A percentile compares a stretch with the other conserved stretches of the same genome.
Conservation (phyloP, 2,113 vertebrate genomes). For the Neogobius melanostomus region DNA sequence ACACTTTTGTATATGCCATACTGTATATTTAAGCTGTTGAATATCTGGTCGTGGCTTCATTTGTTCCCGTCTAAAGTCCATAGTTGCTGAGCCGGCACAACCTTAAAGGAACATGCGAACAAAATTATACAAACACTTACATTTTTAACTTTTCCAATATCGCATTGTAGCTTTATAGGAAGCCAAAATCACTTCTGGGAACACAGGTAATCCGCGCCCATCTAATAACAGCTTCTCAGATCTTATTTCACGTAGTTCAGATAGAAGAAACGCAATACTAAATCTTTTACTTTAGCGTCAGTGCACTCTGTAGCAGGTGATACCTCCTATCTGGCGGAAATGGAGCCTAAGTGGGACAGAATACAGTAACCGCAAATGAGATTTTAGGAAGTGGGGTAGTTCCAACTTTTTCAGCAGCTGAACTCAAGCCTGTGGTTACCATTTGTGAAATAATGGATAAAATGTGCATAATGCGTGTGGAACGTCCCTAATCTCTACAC, state of each 20-base stretch:
- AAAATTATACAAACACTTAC: too few relatives aligned
- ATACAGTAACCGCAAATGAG: not conserved
- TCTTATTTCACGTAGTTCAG: conserved; percentile 8
- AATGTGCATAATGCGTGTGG: too few relatives aligned
- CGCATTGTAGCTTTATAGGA: not conserved
- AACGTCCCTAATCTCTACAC: too few relatives aligned
- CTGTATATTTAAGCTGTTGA: too few relatives aligned
- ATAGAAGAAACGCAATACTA: conserved; percentile 1
- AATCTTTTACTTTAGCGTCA: conserved; percentile 1
- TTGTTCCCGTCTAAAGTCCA: too few relatives aligned
- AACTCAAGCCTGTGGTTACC: not conserved
- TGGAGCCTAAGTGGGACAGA: conserved; percentile 6
- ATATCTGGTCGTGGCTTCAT: too few relatives aligned
- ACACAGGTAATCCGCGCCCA: not conserved
- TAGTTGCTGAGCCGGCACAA: too few relatives aligned
- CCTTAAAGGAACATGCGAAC: too few relatives aligned
- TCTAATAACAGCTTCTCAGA: not conserved
- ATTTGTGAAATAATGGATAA: too few relatives aligned
- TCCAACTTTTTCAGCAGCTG: not conserved
- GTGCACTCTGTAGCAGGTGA: conserved; percentile 5
- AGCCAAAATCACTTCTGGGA: conserved; percentile 1
- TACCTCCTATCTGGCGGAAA: conserved; percentile 9
- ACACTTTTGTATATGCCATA: too few relatives aligned
- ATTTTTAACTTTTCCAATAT: not conserved
- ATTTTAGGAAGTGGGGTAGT: not conserved